Evolutionary conservation across 2,888 invertebrate species (phyloP).

Genomic region (Ectemnius cavifrons): DNA sequence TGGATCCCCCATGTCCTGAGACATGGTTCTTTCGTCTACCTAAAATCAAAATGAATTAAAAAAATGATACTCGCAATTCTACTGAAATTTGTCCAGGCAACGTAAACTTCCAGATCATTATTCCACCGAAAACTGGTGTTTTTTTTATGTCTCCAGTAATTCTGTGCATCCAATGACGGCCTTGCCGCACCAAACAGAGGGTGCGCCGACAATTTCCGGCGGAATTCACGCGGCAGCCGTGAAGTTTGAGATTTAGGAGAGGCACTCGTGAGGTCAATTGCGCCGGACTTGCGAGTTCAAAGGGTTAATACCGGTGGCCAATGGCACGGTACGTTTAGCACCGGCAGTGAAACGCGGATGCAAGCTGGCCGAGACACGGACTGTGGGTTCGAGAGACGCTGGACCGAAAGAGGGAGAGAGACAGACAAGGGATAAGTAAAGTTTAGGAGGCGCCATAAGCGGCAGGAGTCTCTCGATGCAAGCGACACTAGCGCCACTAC

Average conservation of each 20-base stretch:
- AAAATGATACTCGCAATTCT: too few relatives aligned
- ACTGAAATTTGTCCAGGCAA: too few relatives aligned
- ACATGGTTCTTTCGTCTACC: too few relatives aligned
- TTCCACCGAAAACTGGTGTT: too few relatives aligned
- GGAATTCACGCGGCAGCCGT: too few relatives aligned
- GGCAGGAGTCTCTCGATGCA: constrained; percentile 10
- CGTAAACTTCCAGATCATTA: too few relatives aligned
- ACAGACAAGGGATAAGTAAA: constrained; percentile 11
- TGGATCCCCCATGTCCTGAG: too few relatives aligned
- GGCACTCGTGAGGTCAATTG: background rate
- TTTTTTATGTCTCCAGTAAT: too few relatives aligned
- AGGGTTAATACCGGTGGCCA: background rate
- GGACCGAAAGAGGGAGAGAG: background rate
- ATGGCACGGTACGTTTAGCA: background rate
- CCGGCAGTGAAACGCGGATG: background rate
- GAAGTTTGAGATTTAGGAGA: background rate
- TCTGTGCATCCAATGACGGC: too few relatives aligned
- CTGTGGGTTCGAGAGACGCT: background rate
- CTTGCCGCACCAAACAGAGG: too few relatives aligned
- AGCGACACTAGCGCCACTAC: background rate
- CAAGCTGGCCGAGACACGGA: background rate
- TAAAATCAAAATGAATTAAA: too few relatives aligned
- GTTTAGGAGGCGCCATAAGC: constrained; percentile 17
- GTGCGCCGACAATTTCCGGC: too few relatives aligned
- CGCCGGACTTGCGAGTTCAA: background rate